Percentiles rank a stretch among this genome's conserved stretches.
phyloP scores from a whole-genome alignment of 2,797 vertebrate genomes.

The Ambastaia sidthimunki region DNA sequence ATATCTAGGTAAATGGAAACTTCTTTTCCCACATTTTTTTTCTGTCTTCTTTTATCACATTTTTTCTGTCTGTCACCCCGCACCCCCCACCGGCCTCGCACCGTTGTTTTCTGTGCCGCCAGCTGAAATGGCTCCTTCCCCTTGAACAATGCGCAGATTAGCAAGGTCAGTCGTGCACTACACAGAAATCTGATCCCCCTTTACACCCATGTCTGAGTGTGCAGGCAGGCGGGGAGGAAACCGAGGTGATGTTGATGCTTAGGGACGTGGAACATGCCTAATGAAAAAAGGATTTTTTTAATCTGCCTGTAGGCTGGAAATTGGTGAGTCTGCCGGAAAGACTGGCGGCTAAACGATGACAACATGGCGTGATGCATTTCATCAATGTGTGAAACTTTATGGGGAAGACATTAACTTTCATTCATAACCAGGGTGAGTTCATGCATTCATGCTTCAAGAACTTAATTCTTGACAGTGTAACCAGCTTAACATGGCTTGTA shows the following conservation, averaged over 20 bases:
- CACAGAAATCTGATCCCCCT: constrained; percentile 47
- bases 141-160: constrained; percentile 60
- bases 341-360: background rate
- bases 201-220: constrained; percentile 41
- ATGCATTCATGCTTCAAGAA: background rate
- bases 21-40: background rate
- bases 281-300: constrained; percentile 4
- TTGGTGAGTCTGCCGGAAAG: constrained; percentile 5
- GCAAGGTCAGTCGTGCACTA: constrained; percentile 57
- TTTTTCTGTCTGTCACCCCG: constrained; percentile 29
- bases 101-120: constrained; percentile 38
- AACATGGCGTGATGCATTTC: background rate
- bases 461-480: background rate
- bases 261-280: constrained; percentile 3
- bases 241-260: background rate
- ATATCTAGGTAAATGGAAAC: constrained; percentile 51
- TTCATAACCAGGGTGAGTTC: background rate
- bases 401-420: background rate
- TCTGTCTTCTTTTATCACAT: constrained; percentile 28
- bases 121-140: constrained; percentile 52
- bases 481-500: background rate
- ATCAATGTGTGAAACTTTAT: background rate
- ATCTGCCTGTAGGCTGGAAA: constrained; percentile 16
- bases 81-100: background rate
- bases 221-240: constrained; percentile 18